Base-by-base conservation (phyloP, 2,113 vertebrate genomes). In the Salvelinus sp. region DNA sequence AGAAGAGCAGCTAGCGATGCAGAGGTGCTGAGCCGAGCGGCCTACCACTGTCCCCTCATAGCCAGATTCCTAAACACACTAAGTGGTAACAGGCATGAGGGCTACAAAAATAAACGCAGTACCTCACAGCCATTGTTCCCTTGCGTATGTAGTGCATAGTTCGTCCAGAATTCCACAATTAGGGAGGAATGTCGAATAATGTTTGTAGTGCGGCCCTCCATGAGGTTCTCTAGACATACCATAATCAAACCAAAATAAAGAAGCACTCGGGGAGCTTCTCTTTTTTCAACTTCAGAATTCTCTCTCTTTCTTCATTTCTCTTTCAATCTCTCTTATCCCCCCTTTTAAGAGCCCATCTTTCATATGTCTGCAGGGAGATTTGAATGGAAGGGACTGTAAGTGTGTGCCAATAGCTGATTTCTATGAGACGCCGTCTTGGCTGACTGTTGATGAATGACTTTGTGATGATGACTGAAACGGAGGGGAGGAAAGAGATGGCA, bases 141-240 rank as follows among this genome's bases (percentile, higher is more conserved):
- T 75, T 66, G 73, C 79, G 85, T 85, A 81, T 50, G 79, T 73
- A 81, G 83, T 75, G 57, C 81, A 80, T 87, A 82, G 84, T 91
- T 91, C 83, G 81, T 88, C 82, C 87, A 90, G 86, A 88, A 91
- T 91, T 93, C 88, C 87, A 91, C 89, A 92, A 93, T 94, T 91
- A 91, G 86, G 83, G 65, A 87, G 85, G 91, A 93, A 93, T 90
- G 91, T 88, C 84, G 76, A 88, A 69, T 82, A 86, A 79, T 84
- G 88, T 92, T 90, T 90, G 85, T 84, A 84, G 87, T 79, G 84
- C 79, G 79, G 87, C 76, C 79, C 83, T 81, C 82, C 77, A 47
- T 77, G 81, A 78, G 74, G 80, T 77, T 90, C 86, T 73, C 79
- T 82, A 90, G 90, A 90, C 83, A 88, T 88, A 82, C 80, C 82